A percentile compares a stretch with the other conserved stretches of the same genome.
Conservation (phyloP, 1,140 invertebrate species). For the Papilio aristodemus region DNA sequence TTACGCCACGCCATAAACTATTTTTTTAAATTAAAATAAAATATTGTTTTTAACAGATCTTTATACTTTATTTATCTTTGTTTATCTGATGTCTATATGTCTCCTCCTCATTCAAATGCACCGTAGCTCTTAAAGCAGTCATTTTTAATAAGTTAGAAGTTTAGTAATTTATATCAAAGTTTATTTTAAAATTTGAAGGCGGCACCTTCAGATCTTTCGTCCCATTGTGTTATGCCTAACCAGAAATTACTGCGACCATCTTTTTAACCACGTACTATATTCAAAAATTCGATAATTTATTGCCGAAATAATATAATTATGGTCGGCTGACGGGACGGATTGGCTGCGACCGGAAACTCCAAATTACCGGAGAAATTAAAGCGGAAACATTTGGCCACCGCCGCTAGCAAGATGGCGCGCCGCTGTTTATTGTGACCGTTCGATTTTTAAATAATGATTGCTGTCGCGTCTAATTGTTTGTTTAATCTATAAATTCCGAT, state of each 20-base stretch:
- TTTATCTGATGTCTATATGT: no score
- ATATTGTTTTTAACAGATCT: no score
- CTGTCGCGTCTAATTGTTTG: conserved; percentile 62
- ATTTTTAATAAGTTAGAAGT: not conserved
- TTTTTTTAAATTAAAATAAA: no score
- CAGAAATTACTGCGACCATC: conserved; percentile 56
- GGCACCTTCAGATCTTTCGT: conserved; percentile 16
- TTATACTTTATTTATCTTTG: no score
- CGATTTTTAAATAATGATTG: conserved; percentile 73
- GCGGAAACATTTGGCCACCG: conserved; percentile 78
- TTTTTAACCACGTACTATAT: conserved; percentile 65
- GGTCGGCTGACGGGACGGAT: conserved; percentile 71
- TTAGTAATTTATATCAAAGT: not conserved
- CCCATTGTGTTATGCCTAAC: conserved; percentile 51
- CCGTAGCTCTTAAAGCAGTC: no score
- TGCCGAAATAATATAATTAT: conserved; percentile 80
- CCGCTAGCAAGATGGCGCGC: conserved; percentile 78
- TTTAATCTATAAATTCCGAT: conserved; percentile 46
- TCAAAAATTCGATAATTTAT: conserved; percentile 79
- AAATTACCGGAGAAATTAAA: conserved; percentile 80
- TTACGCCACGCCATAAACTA: no score
- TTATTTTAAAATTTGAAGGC: not conserved
- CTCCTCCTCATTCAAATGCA: no score
- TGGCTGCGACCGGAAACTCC: conserved; percentile 73
- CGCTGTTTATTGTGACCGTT: conserved; percentile 66